phyloP scores from a whole-genome alignment of 2,113 vertebrate species.

The Zosterops borbonicus region DNA sequence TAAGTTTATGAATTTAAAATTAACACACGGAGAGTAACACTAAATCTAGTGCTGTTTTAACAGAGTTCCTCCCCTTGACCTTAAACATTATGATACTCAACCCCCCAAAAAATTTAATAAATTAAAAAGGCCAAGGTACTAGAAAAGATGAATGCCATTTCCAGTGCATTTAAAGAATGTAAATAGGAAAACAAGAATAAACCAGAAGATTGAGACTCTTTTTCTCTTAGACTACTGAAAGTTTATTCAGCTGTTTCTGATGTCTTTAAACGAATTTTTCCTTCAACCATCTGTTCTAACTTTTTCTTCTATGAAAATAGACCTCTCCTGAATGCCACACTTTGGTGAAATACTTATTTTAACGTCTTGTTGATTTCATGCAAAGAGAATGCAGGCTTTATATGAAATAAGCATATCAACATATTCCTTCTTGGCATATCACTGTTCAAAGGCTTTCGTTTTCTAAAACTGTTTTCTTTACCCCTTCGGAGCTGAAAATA shows the following conservation, averaged over 20 bases:
- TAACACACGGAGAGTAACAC: neutral
- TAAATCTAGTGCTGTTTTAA: neutral
- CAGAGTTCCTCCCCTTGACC: neutral
- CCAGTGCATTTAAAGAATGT: slow-evolving; percentile 45
- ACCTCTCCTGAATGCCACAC: slow-evolving; percentile 53
- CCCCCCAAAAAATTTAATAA: neutral
- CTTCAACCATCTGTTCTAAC: slow-evolving; percentile 75
- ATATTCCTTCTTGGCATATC: slow-evolving; percentile 52
- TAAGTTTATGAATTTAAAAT: neutral
- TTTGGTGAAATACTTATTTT: slow-evolving; percentile 75
- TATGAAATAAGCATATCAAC: slow-evolving; percentile 61
- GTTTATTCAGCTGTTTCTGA: slow-evolving; percentile 82
- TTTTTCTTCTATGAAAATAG: slow-evolving; percentile 70
- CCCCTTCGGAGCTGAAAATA: slow-evolving; percentile 71
- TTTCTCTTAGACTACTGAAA: slow-evolving; percentile 66
- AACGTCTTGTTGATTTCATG: slow-evolving; percentile 70
- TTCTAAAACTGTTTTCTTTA: slow-evolving; percentile 73
- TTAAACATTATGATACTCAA: neutral
- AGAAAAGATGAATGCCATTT: neutral
- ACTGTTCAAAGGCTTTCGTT: slow-evolving; percentile 50
- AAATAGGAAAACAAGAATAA: slow-evolving; percentile 59
- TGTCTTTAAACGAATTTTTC: slow-evolving; percentile 72
- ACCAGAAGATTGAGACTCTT: slow-evolving; percentile 37
- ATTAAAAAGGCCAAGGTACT: neutral
- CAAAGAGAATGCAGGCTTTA: slow-evolving; percentile 59